Percentiles rank a stretch among this genome's conserved stretches.
These are phyloP conservation scores for Ceramica pisi DNA, from an alignment of 2,888 invertebrate genomes.

Conservation along the genomic window DNA sequence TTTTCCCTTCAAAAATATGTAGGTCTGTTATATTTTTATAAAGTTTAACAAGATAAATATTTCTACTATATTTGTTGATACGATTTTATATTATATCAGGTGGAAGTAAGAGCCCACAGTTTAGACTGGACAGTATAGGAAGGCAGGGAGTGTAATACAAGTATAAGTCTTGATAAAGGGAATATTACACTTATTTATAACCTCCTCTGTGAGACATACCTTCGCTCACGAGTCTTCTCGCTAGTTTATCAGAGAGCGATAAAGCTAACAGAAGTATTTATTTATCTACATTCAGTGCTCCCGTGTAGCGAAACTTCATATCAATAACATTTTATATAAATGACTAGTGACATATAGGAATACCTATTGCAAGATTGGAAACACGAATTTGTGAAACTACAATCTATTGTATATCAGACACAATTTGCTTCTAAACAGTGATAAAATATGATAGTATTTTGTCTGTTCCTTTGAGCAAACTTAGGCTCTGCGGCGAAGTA, in stretches of 20 bases:
- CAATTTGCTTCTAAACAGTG: conserved; percentile 56
- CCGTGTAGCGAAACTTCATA: conserved; percentile 52
- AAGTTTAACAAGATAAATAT: conserved; percentile 63
- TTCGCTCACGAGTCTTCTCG: conserved; percentile 61
- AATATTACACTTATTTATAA: conserved; percentile 61
- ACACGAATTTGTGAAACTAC: conserved; percentile 57
- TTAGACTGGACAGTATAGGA: conserved; percentile 74
- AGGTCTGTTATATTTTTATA: conserved; percentile 51
- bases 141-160: conserved; percentile 70
- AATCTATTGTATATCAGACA: conserved; percentile 58
- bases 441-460: conserved; percentile 38
- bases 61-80: conserved; percentile 56
- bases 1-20: conserved; percentile 54
- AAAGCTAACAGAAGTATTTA: conserved; percentile 41
- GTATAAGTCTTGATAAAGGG: conserved; percentile 63
- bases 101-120: conserved; percentile 78
- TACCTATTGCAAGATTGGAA: conserved; percentile 59
- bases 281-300: conserved; percentile 51
- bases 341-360: conserved; percentile 58
- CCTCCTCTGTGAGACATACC: conserved; percentile 38
- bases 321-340: conserved; percentile 47
- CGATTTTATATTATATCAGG: conserved; percentile 47
- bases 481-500: conserved; percentile 49
- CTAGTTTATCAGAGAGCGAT: conserved; percentile 64
- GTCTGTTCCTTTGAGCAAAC: conserved; percentile 47